phyloP scores from a whole-genome alignment of 2,113 vertebrate genomes.

The Maccullochella peelii region DNA sequence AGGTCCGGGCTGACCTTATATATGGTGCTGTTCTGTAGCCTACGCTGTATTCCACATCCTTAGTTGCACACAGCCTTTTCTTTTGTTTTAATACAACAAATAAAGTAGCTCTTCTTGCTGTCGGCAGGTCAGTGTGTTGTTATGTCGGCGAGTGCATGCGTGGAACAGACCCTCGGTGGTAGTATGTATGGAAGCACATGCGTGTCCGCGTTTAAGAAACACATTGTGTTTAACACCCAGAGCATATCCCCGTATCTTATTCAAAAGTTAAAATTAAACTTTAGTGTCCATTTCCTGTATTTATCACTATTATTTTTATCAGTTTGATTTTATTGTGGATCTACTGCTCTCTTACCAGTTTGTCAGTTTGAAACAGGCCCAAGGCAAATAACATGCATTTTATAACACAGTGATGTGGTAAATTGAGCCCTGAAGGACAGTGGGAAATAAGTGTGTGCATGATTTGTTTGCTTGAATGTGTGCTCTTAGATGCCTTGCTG shows the following conservation, averaged over 20 bases:
- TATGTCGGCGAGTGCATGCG: no score
- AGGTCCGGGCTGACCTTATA: not conserved
- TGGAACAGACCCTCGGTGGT: not conserved
- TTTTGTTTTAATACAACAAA: not conserved
- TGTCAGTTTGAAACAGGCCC: constrained; percentile 43
- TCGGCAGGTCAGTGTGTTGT: no score
- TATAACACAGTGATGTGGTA: constrained; percentile 56
- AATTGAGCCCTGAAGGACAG: constrained; percentile 56
- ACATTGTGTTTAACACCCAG: not conserved
- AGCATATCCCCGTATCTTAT: not conserved
- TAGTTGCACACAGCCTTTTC: not conserved
- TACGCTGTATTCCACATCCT: not conserved
- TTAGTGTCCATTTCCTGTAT: not conserved
- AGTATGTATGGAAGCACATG: not conserved
- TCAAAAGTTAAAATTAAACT: not conserved
- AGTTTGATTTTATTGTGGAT: constrained; percentile 1
- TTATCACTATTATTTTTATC: not conserved
- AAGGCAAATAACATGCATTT: constrained; percentile 51
- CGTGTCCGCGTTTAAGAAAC: not conserved
- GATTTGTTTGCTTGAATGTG: constrained; percentile 45
- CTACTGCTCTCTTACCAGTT: constrained; percentile 37
- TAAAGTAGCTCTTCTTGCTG: not conserved
- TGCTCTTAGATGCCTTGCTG: constrained; percentile 28
- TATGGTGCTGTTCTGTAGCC: not conserved
- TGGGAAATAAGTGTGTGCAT: constrained; percentile 53